Percentiles rank a stretch among this genome's conserved stretches.
These are phyloP conservation scores for Mizuhopecten yessoensis DNA, from an alignment of 1,140 invertebrate genomes.

Conservation along the genomic window DNA sequence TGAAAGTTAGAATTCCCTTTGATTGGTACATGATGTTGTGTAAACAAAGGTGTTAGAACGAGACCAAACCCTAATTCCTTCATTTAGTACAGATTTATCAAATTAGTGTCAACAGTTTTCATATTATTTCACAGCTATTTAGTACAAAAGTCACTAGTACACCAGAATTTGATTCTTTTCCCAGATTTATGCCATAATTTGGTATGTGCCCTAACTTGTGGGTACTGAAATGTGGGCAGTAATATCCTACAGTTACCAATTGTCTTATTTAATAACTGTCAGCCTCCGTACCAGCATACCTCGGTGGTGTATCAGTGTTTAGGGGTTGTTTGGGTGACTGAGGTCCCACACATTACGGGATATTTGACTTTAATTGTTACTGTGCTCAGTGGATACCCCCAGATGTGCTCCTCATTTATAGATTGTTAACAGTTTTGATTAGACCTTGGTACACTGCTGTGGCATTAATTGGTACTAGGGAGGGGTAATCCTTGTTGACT, in stretches of 20 bases:
- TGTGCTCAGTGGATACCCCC: neutral
- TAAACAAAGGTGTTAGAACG: neutral
- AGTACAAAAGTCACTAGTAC: neutral
- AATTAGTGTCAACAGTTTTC: neutral
- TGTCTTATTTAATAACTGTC: neutral
- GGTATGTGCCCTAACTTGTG: neutral
- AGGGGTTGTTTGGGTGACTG: neutral
- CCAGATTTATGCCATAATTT: constrained; percentile 25
- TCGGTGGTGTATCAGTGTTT: neutral
- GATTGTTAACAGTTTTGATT: constrained; percentile 20
- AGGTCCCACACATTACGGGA: neutral
- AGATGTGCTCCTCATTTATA: constrained; percentile 30
- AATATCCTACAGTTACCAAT: neutral
- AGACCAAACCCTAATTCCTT: neutral
- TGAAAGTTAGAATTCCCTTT: neutral
- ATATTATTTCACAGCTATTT: neutral
- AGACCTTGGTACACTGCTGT: neutral
- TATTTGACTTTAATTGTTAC: constrained; percentile 40
- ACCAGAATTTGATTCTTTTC: neutral
- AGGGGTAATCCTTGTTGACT: neutral
- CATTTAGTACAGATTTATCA: neutral
- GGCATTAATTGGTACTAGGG: constrained; percentile 17
- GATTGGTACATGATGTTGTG: neutral
- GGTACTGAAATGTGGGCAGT: neutral
- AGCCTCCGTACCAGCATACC: neutral